Evolutionary conservation across 2,113 vertebrate species (phyloP), one percentile per base, ranked within the genome.

Genomic region (Lophura nycthemera): DNA sequence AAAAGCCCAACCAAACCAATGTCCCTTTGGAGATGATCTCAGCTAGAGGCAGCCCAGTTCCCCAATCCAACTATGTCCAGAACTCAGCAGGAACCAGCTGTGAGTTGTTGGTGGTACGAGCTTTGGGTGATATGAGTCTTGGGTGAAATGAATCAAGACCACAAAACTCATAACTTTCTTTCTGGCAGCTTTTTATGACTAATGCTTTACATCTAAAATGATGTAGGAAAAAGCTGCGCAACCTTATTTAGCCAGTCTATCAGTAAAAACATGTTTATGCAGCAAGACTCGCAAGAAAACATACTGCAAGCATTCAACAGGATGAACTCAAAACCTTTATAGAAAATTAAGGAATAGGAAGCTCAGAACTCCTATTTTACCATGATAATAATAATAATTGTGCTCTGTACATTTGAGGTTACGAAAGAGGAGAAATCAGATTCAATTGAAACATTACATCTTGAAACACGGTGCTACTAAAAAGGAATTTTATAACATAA

Each of bases 401-500:
- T 73, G 17, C 34, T 59, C 63, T 67, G n/a, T 60, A 66, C 0
- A 2, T 52, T 88, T 90, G 65, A 94, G 84, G 84, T 82, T 77
- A 75, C 18, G 88, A 78, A 79, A 40, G 32, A 89, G 52, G 43
- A 75, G 65, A 86, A 83, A 79, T 71, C 85, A 91, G 61, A 92
- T 90, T 63, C 71, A 63, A 57, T 13, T 65, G 83, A 92, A 83
- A 75, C 43, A 70, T 66, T 89, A 40, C 59, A 45, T 93, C 84
- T 89, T 92, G 73, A 93, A 95, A 94, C 64, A 17, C 24, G 30
- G 47, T 52, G 70, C 75, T 90, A 95, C 97, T 92, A 97, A 83
- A 92, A 85, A 78, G 38, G 34, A 93, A 54, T 77, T 89, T 95
- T 95, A 40, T 78, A 93, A 86, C 65, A 83, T 95, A 96, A 97